Base-by-base conservation (phyloP, 2,113 vertebrate species). In the Saguinus imperator region DNA sequence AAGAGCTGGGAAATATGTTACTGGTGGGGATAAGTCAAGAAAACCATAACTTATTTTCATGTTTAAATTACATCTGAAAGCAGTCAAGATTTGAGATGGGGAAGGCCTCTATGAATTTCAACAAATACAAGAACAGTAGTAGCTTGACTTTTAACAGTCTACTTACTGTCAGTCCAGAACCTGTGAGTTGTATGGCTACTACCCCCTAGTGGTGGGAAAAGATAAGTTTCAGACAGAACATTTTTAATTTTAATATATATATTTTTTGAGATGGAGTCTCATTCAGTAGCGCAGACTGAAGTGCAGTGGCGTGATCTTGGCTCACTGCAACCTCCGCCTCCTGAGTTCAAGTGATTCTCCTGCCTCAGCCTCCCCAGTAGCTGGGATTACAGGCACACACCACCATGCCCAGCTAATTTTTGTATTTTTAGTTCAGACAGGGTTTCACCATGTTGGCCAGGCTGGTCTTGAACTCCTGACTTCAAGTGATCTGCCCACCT, bases 131-230 rank as follows among this genome's bases (percentile, higher is more conserved):
- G 66, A 89, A 89, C 76, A 81, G 29, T 64, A 73, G 29, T 64
- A 73, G 29, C 32, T 72, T 50, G 58, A 82, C 58, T 95, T 97
- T 96, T 52, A 66, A 35, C 8, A 87, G n/a, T 80, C 35, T 91
- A 11, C 20, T n/a, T 91, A 11, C 20, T n/a, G 11, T 58, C 40
- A 58, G 23, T 32, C 45, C 25, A 52, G 27, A 94, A 77, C 3
- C 29, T 95, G 80, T 58, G 68, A 89, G 37, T 68, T 83, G 45
- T 25, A 58, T 89, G 73, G 52, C 52, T 95, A 32, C 91, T 88
- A 6, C 94, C 88, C 88, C 18, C 93, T 35, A 83, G 84, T 87
- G 96, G 91, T 79, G 8, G 21, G 1, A 11, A 66, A 35, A 77
- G 77, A 50, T 70, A 43, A 87, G 81, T 88, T 89, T 40, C 45